phyloP scores from a whole-genome alignment of 2,797 vertebrate species.

The Chloroceryle inda region DNA sequence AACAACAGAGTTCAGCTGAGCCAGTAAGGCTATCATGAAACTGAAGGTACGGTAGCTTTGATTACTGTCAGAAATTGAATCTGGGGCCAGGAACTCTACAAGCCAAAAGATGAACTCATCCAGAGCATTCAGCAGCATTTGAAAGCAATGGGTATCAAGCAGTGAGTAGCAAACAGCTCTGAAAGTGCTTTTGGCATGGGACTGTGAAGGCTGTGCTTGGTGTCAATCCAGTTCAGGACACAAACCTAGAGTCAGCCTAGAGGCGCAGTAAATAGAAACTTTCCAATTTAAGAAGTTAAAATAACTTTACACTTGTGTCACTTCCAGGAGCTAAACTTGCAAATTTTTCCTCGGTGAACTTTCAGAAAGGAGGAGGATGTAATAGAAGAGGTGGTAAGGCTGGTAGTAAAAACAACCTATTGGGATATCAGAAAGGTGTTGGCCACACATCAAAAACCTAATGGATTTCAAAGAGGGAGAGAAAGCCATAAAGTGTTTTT shows the following conservation, averaged over 20 bases:
- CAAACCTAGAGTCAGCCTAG: slow-evolving; percentile 6
- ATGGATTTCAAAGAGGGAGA: slow-evolving; percentile 46
- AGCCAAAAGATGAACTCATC: slow-evolving; percentile 49
- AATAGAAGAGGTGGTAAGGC: slow-evolving; percentile 1
- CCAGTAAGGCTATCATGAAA: background rate
- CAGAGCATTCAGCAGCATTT: background rate
- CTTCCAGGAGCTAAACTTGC: slow-evolving; percentile 26
- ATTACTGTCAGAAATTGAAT: background rate
- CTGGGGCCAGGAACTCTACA: background rate
- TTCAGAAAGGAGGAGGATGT: background rate
- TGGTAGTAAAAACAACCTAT: background rate
- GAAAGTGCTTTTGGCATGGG: background rate
- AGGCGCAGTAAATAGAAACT: slow-evolving; percentile 30
- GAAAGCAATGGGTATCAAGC: background rate
- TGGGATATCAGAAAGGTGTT: slow-evolving; percentile 31
- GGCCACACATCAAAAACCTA: slow-evolving; percentile 58
- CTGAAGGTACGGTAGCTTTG: background rate
- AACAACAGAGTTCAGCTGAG: background rate
- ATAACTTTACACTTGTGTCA: slow-evolving; percentile 51
- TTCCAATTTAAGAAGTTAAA: slow-evolving; percentile 50
- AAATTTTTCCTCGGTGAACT: background rate
- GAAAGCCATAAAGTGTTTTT: slow-evolving; percentile 20
- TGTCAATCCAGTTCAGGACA: background rate
- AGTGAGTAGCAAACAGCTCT: background rate
- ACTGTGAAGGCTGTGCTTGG: background rate